A percentile compares a stretch with the other conserved stretches of the same genome.
Evolutionary conservation across 2,888 invertebrate species (phyloP).

Genomic region (Prosopocoilus inquinatus): DNA sequence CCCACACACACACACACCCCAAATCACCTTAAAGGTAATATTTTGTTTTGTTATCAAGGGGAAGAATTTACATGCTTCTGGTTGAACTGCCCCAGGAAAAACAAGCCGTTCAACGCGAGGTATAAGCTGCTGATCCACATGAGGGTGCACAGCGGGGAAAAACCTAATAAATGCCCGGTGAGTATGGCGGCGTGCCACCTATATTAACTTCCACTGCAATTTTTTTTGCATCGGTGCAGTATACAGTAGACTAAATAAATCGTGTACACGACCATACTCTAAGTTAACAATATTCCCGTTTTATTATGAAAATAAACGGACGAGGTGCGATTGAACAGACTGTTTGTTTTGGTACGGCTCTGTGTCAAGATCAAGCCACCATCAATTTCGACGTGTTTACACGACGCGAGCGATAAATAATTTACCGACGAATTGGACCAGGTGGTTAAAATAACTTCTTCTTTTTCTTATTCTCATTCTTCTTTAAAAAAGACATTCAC

Average conservation of each 20-base stretch:
- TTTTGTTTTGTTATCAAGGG: slow-evolving; percentile 48
- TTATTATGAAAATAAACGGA: neutral
- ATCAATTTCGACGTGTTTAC: too few relatives aligned
- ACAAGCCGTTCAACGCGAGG: slow-evolving; percentile 93
- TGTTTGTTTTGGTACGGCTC: too few relatives aligned
- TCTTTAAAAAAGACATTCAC: neutral
- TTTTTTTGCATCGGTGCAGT: neutral
- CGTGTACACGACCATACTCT: neutral
- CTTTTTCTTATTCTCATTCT: neutral
- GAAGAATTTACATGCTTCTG: slow-evolving; percentile 93
- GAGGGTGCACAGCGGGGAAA: slow-evolving; percentile 97
- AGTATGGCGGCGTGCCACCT: slow-evolving; percentile 50
- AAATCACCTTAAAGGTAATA: neutral
- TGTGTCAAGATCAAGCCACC: too few relatives aligned
- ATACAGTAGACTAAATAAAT: slow-evolving; percentile 4
- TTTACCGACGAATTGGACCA: too few relatives aligned
- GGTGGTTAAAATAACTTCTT: neutral
- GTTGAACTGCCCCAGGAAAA: slow-evolving; percentile 85
- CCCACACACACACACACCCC: too few relatives aligned
- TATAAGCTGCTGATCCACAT: slow-evolving; percentile 97
- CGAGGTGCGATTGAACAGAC: neutral
- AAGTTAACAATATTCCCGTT: neutral
- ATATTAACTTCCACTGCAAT: too few relatives aligned
- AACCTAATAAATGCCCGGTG: slow-evolving; percentile 96
- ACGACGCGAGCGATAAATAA: too few relatives aligned